Conservation (phyloP, 2,888 invertebrate genomes). For the Acanthoscelides obtectus region DNA sequence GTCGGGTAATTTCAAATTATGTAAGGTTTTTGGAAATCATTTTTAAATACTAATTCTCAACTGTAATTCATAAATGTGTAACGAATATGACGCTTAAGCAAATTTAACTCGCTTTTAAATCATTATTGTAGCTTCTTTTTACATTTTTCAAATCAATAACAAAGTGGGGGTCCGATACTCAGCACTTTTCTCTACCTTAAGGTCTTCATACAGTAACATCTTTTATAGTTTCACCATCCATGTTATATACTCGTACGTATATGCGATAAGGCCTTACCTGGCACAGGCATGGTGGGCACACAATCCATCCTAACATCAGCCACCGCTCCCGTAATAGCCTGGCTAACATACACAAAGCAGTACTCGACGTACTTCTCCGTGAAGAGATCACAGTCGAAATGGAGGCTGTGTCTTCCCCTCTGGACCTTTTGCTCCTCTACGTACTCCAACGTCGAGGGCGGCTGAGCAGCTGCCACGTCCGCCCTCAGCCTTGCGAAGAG, state of each 20-base stretch:
- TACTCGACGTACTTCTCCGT: constrained; percentile 80
- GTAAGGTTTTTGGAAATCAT: too few relatives aligned
- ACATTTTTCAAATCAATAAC: too few relatives aligned
- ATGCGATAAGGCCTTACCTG: constrained; percentile 54
- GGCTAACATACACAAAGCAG: constrained; percentile 84
- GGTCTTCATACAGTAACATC: too few relatives aligned
- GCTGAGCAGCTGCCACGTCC: constrained; percentile 63
- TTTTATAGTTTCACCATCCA: too few relatives aligned
- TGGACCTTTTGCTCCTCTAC: constrained; percentile 55
- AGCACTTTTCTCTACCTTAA: too few relatives aligned
- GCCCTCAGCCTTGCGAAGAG: constrained; percentile 71
- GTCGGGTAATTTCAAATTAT: too few relatives aligned
- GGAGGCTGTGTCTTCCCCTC: constrained; percentile 70
- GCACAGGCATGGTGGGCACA: constrained; percentile 74
- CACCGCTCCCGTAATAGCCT: constrained; percentile 79
- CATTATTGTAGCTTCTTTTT: too few relatives aligned
- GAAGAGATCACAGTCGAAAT: constrained; percentile 78
- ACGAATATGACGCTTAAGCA: too few relatives aligned
- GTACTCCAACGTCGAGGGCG: constrained; percentile 61
- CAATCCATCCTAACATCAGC: constrained; percentile 81
- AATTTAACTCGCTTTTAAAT: too few relatives aligned
- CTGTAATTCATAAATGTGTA: too few relatives aligned
- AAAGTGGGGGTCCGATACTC: too few relatives aligned
- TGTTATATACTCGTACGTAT: background rate
- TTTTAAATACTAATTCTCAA: too few relatives aligned